These are phyloP conservation scores for Dicerorhinus sumatrensis DNA, from an alignment of 2,113 vertebrate species.

Conservation along the genomic window DNA sequence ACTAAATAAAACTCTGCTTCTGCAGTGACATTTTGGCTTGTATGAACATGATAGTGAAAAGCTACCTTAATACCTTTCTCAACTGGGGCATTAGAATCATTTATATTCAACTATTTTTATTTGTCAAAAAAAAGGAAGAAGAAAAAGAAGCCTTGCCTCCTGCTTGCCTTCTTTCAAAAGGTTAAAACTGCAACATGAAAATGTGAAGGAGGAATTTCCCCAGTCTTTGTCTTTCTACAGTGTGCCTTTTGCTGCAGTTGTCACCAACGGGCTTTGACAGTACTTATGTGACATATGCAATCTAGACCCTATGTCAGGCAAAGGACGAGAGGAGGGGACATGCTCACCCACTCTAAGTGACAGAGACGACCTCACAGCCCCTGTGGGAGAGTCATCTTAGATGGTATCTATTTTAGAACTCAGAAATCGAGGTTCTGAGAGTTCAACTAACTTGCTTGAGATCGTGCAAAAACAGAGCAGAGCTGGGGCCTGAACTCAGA, in stretches of 20 bases:
- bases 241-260: no score
- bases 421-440: not conserved
- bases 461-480: no score
- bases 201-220: not conserved
- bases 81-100: not conserved
- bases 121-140: not conserved
- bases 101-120: not conserved
- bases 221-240: not conserved
- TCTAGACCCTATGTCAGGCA: not conserved
- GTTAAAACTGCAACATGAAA: not conserved
- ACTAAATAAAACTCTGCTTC: conserved; percentile 3
- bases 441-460: not conserved
- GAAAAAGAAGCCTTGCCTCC: not conserved
- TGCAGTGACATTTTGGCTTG: conserved; percentile 46
- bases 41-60: not conserved
- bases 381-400: no score
- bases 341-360: no score
- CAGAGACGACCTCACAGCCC: no score
- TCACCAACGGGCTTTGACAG: no score
- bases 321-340: not conserved
- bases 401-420: not conserved
- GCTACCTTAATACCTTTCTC: not conserved
- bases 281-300: not conserved
- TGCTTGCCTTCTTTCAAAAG: not conserved
- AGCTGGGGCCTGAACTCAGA: not conserved